Evolutionary conservation across 2,888 invertebrate genomes (phyloP), one percentile per base, ranked within the genome.

Genomic region (Chelonus formosanus): DNA sequence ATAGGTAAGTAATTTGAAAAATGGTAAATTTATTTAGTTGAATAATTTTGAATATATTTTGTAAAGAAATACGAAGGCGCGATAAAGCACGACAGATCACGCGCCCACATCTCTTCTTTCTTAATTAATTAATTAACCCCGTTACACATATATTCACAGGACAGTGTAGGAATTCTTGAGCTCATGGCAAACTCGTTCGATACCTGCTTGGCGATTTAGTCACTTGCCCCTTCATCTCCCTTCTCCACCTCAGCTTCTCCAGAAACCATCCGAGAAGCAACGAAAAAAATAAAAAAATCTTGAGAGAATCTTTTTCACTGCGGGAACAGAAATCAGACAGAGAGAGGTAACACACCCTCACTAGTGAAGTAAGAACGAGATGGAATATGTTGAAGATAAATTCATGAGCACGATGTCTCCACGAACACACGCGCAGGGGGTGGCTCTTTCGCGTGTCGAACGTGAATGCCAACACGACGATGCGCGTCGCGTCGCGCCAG

Each of bases 111-210:
- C 47, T 59, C 47, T 50, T 52, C 50, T 67, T 52, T 55, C 61
- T 70, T 69, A 70, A 72, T 72, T 68, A 70, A 72, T 72, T 68
- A 69, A 69, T 70, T 72, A 72, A 70, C 59, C 67, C 50, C 34
- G 58, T 64, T 60, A 55, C 63, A 59, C 44, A 63, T 58, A 64
- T 66, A 64, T 63, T 44, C 35, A 50, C 43, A 62, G 62, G 43
- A 52, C 20, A 60, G 32, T 32, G 8, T 47, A 53, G 54, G 63
- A 65, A 62, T 63, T 57, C 65, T 50, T 48, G 54, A 45, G 47
- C 66, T 62, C 43, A 31, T n/a, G 32, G 64, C 65, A 67, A 68
- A 71, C 69, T 68, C 65, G 71, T 71, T 67, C 68, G 66, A 67
- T 67, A 65, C 66, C 66, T 66, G 59, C 57, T 32, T 43, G 7